These are phyloP conservation scores for Spea multiplicata DNA, from an alignment of 2,113 vertebrate species.

Conservation along the genomic window DNA sequence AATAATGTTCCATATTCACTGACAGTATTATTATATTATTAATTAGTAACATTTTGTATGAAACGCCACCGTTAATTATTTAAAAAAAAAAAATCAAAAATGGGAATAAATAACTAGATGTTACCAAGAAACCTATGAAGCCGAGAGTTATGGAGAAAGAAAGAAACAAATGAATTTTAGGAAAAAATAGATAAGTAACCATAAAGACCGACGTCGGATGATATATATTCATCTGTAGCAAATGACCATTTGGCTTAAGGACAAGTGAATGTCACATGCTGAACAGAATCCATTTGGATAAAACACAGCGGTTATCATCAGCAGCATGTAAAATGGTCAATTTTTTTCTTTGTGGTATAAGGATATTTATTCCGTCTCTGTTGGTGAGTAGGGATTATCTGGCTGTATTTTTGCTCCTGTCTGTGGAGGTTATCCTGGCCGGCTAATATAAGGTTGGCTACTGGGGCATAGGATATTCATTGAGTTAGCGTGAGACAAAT, in stretches of 20 bases:
- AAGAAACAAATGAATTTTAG: not conserved
- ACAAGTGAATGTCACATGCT: conserved; percentile 3
- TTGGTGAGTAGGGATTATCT: conserved; percentile 6
- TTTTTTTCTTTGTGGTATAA: not conserved
- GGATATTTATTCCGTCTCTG: conserved; percentile 23
- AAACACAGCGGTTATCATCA: not conserved
- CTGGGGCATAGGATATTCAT: conserved; percentile 34
- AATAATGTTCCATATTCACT: too few relatives aligned
- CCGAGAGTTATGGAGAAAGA: not conserved
- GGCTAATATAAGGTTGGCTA: conserved; percentile 48
- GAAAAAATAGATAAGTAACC: not conserved
- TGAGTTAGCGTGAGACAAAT: too few relatives aligned
- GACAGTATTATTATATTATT: too few relatives aligned
- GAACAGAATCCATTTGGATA: conserved; percentile 15
- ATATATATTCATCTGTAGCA: not conserved
- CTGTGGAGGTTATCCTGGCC: conserved; percentile 36
- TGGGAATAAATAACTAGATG: not conserved
- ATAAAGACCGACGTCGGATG: not conserved
- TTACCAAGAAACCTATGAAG: not conserved
- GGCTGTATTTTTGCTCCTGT: conserved; percentile 13
- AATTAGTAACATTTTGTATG: too few relatives aligned
- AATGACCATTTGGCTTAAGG: conserved; percentile 32
- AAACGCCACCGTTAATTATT: too few relatives aligned
- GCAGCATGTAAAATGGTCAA: not conserved
- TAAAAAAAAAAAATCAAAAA: too few relatives aligned